Conservation (phyloP, 1,140 invertebrate genomes). For the Agrypnia vestita region DNA sequence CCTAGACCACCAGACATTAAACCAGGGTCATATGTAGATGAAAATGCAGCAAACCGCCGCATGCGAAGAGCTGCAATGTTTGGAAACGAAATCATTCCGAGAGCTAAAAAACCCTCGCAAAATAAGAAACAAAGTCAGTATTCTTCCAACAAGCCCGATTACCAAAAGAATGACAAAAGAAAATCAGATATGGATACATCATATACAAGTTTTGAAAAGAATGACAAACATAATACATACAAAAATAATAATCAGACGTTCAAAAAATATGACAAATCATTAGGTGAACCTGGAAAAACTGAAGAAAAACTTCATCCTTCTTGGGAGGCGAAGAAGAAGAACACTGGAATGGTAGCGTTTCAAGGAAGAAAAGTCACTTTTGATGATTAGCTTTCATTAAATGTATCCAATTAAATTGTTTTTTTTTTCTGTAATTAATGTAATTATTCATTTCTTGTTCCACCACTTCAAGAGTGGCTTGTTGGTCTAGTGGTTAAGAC, state of each 20-base stretch:
- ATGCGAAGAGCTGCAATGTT: slow-evolving; percentile 69
- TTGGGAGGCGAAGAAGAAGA: slow-evolving; percentile 75
- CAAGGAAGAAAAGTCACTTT: slow-evolving; percentile 67
- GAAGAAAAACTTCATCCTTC: slow-evolving; percentile 75
- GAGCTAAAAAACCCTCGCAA: slow-evolving; percentile 56
- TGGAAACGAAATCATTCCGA: slow-evolving; percentile 66
- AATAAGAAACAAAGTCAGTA: slow-evolving; percentile 1
- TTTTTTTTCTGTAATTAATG: background rate
- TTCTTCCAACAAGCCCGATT: background rate
- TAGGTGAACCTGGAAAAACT: slow-evolving; percentile 22
- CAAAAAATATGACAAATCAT: background rate
- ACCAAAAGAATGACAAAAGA: slow-evolving; percentile 14
- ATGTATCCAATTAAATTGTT: background rate
- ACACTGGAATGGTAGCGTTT: slow-evolving; percentile 68
- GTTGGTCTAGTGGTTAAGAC: no score
- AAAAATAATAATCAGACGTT: slow-evolving; percentile 18
- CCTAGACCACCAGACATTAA: slow-evolving; percentile 63
- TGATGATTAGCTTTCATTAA: slow-evolving; percentile 58
- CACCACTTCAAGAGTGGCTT: no score
- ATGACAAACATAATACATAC: slow-evolving; percentile 1
- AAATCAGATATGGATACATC: slow-evolving; percentile 59
- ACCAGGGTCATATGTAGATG: slow-evolving; percentile 1
- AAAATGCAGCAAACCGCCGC: slow-evolving; percentile 63
- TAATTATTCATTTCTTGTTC: no score
- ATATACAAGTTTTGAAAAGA: slow-evolving; percentile 11